phyloP scores from a whole-genome alignment of 2,888 invertebrate species.

The Bellardia pandia region DNA sequence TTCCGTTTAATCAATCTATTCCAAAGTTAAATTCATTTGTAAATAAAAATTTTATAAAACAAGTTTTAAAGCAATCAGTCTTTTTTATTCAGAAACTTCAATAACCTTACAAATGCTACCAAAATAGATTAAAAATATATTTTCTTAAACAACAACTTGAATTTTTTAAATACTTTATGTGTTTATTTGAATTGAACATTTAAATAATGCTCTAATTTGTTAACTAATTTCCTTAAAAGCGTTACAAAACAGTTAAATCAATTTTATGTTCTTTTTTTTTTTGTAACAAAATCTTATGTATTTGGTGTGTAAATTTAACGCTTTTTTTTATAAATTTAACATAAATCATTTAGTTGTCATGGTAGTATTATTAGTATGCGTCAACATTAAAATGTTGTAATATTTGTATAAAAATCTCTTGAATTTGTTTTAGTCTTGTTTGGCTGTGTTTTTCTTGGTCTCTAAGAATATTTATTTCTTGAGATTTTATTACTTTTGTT shows the following conservation, averaged over 20 bases:
- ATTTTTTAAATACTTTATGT: background rate
- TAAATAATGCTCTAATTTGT: background rate
- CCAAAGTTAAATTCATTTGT: too few species aligned
- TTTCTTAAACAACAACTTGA: too few species aligned
- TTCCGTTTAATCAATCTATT: background rate
- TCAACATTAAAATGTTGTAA: background rate
- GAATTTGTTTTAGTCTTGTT: background rate
- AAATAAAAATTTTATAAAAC: too few species aligned
- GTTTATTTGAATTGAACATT: background rate
- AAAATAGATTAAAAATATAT: too few species aligned
- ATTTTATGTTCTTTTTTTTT: background rate
- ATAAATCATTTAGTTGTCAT: background rate
- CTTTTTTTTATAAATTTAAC: background rate
- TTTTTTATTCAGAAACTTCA: too few species aligned
- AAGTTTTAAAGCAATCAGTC: too few species aligned
- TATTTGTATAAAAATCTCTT: background rate
- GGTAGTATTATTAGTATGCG: background rate
- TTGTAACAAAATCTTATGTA: background rate
- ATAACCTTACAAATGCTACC: too few species aligned
- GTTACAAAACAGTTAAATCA: conserved; percentile 8
- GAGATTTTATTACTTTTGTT: background rate
- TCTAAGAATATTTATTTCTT: background rate
- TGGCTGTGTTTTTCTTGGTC: background rate
- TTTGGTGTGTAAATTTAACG: conserved; percentile 1
- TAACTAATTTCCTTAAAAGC: background rate